Evolutionary conservation across 2,888 invertebrate genomes (phyloP).

Genomic region (Syrphus vitripennis): DNA sequence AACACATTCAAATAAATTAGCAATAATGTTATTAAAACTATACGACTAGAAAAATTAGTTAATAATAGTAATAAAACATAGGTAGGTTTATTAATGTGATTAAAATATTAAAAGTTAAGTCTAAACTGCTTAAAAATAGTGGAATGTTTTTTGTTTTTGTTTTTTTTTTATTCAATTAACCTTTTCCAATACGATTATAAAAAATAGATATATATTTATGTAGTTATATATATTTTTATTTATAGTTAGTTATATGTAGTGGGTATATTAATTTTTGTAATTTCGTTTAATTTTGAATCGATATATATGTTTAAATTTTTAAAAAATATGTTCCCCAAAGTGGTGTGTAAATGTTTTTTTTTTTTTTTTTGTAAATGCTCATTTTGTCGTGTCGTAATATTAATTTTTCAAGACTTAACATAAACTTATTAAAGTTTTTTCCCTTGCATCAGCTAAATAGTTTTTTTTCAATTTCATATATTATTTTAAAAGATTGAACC

Average conservation of each 20-base stretch:
- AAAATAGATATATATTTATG: slow-evolving; percentile 50
- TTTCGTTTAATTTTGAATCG: not conserved
- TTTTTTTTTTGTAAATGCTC: slow-evolving; percentile 44
- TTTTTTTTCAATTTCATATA: no score
- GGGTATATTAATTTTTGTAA: not conserved
- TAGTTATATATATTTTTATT: slow-evolving; percentile 8
- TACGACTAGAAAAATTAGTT: slow-evolving; percentile 69
- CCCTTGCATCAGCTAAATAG: no score
- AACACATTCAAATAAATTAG: slow-evolving; percentile 57
- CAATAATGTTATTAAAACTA: slow-evolving; percentile 53
- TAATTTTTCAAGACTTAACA: no score
- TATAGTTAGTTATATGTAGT: not conserved
- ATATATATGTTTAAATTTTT: not conserved
- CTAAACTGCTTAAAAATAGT: slow-evolving; percentile 28
- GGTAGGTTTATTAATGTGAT: slow-evolving; percentile 12
- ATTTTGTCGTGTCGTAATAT: not conserved
- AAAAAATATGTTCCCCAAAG: not conserved
- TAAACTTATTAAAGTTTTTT: no score
- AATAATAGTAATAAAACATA: slow-evolving; percentile 35
- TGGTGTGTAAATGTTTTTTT: not conserved
- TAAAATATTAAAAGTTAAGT: slow-evolving; percentile 30
- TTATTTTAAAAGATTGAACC: no score
- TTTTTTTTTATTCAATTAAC: not conserved
- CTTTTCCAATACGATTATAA: slow-evolving; percentile 59
- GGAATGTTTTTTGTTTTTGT: slow-evolving; percentile 45